phyloP scores from a whole-genome alignment of 2,888 invertebrate genomes.

The Leptinotarsa peninsularis region DNA sequence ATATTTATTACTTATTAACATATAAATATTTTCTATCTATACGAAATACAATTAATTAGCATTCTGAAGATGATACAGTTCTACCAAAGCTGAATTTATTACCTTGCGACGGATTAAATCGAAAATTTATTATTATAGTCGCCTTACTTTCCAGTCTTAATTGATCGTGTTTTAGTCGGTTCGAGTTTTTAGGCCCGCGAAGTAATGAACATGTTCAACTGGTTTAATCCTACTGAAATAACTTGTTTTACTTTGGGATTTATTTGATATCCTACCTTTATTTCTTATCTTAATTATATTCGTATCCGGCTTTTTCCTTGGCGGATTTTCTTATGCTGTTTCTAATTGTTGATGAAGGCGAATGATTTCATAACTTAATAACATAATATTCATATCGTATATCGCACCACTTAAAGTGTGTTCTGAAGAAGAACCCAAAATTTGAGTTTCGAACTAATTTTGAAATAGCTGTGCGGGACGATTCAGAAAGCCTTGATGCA shows the following conservation, averaged over 20 bases:
- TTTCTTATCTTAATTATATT: constrained; percentile 17
- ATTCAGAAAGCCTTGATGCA: no score
- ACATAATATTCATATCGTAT: no score
- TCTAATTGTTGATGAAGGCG: no score
- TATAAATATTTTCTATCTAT: constrained; percentile 30
- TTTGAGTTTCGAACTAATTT: no score
- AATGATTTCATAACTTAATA: no score
- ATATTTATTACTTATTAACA: constrained; percentile 7
- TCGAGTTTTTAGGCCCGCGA: constrained; percentile 8
- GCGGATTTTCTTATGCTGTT: neutral
- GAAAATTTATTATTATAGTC: constrained; percentile 47
- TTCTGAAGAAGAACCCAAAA: no score
- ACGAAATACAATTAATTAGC: constrained; percentile 39
- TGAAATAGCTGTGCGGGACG: no score
- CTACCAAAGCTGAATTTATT: constrained; percentile 45
- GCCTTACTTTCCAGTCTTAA: constrained; percentile 46
- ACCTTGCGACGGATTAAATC: constrained; percentile 37
- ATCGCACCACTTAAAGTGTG: no score
- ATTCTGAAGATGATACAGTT: constrained; percentile 42
- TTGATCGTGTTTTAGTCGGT: constrained; percentile 43
- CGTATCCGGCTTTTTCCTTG: neutral
- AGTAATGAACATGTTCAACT: constrained; percentile 10
- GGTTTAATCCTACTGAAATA: constrained; percentile 13
- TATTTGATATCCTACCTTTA: neutral
- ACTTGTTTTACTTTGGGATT: constrained; percentile 1